Conservation (phyloP, 2,888 invertebrate species). For the Icerya purchasi region DNA sequence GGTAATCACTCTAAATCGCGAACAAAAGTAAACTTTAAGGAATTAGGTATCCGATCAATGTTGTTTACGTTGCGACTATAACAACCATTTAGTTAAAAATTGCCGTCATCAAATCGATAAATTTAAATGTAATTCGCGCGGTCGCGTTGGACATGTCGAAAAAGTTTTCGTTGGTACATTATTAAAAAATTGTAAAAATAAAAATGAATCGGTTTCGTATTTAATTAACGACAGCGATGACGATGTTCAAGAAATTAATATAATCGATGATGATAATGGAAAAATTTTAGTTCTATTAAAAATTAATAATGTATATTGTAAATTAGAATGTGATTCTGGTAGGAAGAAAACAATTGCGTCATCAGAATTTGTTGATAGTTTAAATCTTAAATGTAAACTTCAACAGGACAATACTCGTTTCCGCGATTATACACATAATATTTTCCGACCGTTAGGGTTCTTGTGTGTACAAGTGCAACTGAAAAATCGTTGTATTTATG, state of each 20-base stretch:
- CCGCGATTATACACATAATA: conserved; percentile 4
- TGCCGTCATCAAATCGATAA: background rate
- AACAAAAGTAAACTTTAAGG: too few relatives aligned
- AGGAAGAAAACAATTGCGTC: background rate
- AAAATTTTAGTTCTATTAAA: too few relatives aligned
- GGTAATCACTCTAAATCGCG: too few relatives aligned
- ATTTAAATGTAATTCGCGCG: background rate
- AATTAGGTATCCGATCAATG: too few relatives aligned
- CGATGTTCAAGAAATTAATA: background rate
- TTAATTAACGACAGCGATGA: background rate
- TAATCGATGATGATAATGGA: background rate
- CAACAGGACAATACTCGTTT: background rate
- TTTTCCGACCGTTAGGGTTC: conserved; percentile 8
- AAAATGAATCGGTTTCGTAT: background rate
- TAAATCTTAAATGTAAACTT: background rate
- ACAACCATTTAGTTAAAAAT: background rate
- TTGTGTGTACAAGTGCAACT: background rate
- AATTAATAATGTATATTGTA: background rate
- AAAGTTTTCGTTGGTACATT: background rate
- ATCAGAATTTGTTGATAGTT: background rate
- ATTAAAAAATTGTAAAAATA: background rate
- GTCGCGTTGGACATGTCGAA: background rate
- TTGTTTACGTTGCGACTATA: background rate
- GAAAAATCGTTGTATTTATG: background rate
- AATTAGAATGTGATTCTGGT: conserved; percentile 3